Percentiles rank a stretch among this genome's conserved stretches.
phyloP scores from a whole-genome alignment of 2,888 invertebrate genomes.

The Acronicta alni region DNA sequence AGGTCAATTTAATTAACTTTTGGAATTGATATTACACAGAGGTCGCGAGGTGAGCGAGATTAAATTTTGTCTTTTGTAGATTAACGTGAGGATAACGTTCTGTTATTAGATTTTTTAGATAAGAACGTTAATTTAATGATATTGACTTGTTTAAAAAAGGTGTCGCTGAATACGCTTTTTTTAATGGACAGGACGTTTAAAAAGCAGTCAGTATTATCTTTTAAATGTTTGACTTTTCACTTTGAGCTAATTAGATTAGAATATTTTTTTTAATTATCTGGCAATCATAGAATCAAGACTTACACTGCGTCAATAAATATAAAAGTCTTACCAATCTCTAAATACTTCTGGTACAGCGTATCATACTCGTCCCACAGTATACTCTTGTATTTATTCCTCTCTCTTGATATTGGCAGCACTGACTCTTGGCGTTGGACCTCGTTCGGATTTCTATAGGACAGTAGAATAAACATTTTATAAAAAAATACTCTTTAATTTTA shows the following conservation, averaged over 20 bases:
- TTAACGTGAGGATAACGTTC: slow-evolving; percentile 41
- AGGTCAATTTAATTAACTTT: slow-evolving; percentile 70
- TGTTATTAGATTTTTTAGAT: slow-evolving; percentile 32
- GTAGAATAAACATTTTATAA: neutral
- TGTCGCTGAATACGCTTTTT: slow-evolving; percentile 11
- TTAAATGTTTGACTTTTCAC: too few species aligned
- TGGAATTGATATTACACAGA: slow-evolving; percentile 63
- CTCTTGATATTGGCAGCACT: slow-evolving; percentile 93
- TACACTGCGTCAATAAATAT: neutral
- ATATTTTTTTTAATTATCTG: too few species aligned
- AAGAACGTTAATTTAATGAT: slow-evolving; percentile 10
- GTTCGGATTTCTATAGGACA: slow-evolving; percentile 92
- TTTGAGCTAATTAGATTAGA: too few species aligned
- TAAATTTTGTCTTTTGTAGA: slow-evolving; percentile 60
- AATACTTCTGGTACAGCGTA: slow-evolving; percentile 96
- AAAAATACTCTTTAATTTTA: neutral
- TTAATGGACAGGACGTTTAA: too few species aligned
- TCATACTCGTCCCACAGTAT: slow-evolving; percentile 98
- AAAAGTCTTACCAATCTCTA: slow-evolving; percentile 95
- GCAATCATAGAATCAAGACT: too few species aligned
- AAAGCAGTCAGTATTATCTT: neutral
- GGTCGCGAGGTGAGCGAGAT: slow-evolving; percentile 59
- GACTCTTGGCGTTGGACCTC: slow-evolving; percentile 95
- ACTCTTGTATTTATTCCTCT: slow-evolving; percentile 94
- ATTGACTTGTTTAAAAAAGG: slow-evolving; percentile 16